phyloP scores from a whole-genome alignment of 1,140 invertebrate species.

The Hylyphantes graminicola region DNA sequence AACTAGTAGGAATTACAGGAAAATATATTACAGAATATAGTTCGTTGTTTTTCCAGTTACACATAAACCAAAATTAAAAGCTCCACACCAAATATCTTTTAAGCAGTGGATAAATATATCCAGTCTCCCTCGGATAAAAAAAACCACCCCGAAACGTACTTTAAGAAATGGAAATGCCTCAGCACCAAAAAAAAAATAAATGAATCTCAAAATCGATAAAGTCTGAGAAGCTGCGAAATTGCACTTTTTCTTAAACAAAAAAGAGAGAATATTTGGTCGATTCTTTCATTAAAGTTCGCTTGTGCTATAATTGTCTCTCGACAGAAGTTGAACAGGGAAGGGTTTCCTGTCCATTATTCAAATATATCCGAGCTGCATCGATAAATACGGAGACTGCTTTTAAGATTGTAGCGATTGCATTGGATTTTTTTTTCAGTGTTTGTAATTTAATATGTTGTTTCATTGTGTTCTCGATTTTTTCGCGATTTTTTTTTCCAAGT shows the following conservation, averaged over 20 bases:
- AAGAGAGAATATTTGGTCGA: conserved; percentile 31
- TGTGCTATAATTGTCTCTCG: conserved; percentile 31
- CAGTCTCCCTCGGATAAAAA: too few species aligned
- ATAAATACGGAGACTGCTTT: background rate
- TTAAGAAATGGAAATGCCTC: too few species aligned
- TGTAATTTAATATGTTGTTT: too few species aligned
- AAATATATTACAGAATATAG: too few species aligned
- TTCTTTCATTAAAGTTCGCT: conserved; percentile 21
- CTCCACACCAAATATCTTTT: too few species aligned
- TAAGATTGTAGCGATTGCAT: background rate
- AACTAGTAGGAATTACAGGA: too few species aligned
- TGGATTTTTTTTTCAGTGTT: background rate
- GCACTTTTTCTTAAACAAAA: conserved; percentile 5
- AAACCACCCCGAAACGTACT: too few species aligned
- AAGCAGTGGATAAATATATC: too few species aligned
- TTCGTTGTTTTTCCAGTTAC: too few species aligned
- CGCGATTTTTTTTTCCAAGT: too few species aligned
- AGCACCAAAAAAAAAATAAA: background rate
- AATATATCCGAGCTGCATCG: background rate
- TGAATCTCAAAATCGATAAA: background rate
- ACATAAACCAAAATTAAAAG: too few species aligned
- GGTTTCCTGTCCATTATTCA: conserved; percentile 32
- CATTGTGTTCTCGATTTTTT: too few species aligned
- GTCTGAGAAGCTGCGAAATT: conserved; percentile 11
- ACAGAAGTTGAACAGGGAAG: background rate